phyloP scores from a whole-genome alignment of 2,797 vertebrate genomes.

The Catamblyrhynchus diadema region DNA sequence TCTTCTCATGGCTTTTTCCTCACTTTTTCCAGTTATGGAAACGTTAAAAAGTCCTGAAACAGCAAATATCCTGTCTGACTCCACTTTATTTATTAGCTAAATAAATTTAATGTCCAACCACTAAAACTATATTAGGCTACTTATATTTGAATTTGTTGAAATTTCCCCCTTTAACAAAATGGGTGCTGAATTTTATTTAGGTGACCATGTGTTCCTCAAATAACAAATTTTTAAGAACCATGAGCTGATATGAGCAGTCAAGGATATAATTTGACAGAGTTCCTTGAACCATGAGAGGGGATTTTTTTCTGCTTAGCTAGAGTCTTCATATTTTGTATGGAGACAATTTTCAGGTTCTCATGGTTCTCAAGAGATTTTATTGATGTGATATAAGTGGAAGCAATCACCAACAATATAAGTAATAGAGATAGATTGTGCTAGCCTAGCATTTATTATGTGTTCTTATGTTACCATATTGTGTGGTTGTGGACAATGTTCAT shows the following conservation, averaged over 20 bases:
- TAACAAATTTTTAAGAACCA: background rate
- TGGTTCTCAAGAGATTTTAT: background rate
- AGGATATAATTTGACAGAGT: background rate
- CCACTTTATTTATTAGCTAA: background rate
- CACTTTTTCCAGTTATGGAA: background rate
- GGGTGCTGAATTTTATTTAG: background rate
- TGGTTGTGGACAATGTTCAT: background rate
- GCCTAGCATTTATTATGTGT: background rate
- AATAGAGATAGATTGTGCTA: background rate
- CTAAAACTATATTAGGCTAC: background rate
- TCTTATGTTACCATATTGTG: background rate
- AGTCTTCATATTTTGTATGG: background rate
- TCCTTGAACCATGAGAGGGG: background rate
- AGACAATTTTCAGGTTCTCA: background rate
- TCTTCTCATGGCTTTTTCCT: background rate
- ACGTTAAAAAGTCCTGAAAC: background rate
- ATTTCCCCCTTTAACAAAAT: background rate
- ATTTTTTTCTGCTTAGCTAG: background rate
- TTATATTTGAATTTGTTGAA: background rate
- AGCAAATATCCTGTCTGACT: background rate
- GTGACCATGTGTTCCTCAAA: background rate
- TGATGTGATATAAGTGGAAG: background rate
- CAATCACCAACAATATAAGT: background rate
- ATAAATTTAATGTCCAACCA: background rate
- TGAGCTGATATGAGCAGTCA: background rate